Base-by-base conservation (phyloP, 2,888 invertebrate genomes). In the Cerastis rubricosa region DNA sequence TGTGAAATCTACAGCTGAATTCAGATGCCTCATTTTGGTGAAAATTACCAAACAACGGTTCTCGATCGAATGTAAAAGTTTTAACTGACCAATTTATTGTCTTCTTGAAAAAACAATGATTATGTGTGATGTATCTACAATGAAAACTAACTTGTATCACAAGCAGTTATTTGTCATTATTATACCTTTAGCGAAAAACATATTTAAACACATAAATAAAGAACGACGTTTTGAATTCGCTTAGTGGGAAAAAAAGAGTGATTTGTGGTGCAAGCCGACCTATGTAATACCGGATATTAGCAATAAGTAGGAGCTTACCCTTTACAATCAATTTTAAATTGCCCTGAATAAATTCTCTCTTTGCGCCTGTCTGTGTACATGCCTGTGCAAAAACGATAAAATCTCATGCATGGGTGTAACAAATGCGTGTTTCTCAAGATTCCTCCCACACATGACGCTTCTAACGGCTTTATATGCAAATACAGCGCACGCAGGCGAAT, bases 11-110 rank as follows among this genome's bases (percentile, higher is more conserved):
- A 43, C 57, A 40, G 57, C 81, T 81, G 85, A 85, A 85, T 87
- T 76, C 69, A 69, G 74, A 74, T 77, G 61, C 71, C 71, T 82
- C 69, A 82, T 85, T 74, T 70, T 76, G 57, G 71, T 78, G 76
- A 70, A 87, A 85, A 85, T 78, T 70, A 87, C n/a, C 14, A 19
- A 85, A 59, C 65, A 66, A 14, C 57, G 29, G 69, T 64, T 76
- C 77, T 76, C 86, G 86, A 85, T 47, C 22, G 47, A 57, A 22
- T 19, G 4, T 73, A 22, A 19, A 25, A 9, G 40, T 22, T 43
- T 25, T 25, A 17, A 74, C n/a, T 35, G n/a, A n/a, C 7, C 11
- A 29, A 0, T 11, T 59, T 59, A 17, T 17, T n/a, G 54, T 25
- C 25, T 57, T 57, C 14, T 14, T 57, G 14, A 57, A 57, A 57